These are phyloP conservation scores for Siniperca chuatsi DNA, from an alignment of 2,113 vertebrate genomes.

Conservation along the genomic window DNA sequence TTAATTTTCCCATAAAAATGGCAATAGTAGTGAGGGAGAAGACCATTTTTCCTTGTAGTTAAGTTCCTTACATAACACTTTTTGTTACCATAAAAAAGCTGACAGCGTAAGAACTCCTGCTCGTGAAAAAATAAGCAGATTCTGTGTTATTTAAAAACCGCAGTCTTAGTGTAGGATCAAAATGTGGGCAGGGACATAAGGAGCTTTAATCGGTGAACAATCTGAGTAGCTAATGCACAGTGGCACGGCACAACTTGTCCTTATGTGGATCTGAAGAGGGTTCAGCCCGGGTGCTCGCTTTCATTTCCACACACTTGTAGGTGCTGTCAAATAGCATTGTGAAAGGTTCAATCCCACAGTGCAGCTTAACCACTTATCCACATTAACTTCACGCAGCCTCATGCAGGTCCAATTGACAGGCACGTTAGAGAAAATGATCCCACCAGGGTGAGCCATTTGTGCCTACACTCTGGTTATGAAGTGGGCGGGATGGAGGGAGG, in stretches of 20 bases:
- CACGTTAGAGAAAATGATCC: constrained; percentile 22
- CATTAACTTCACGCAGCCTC: constrained; percentile 11
- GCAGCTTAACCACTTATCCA: constrained; percentile 49
- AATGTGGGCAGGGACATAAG: constrained; percentile 54
- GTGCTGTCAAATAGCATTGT: constrained; percentile 47
- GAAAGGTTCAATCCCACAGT: constrained; percentile 37
- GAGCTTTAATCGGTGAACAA: constrained; percentile 54
- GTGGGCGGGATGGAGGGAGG: not conserved
- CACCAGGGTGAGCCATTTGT: constrained; percentile 16
- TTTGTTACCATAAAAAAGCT: constrained; percentile 47
- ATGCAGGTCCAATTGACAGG: constrained; percentile 23
- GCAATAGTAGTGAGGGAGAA: constrained; percentile 11
- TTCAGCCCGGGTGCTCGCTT: constrained; percentile 15
- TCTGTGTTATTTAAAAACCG: constrained; percentile 59
- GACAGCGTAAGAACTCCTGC: constrained; percentile 28
- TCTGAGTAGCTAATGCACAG: constrained; percentile 52
- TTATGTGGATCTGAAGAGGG: constrained; percentile 33
- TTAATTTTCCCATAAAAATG: constrained; percentile 58
- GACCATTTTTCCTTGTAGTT: constrained; percentile 41
- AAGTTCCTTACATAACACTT: constrained; percentile 47
- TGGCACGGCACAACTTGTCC: constrained; percentile 36
- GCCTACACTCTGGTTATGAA: not conserved
- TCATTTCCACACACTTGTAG: constrained; percentile 33
- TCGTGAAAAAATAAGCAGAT: constrained; percentile 60
- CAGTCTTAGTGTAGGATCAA: constrained; percentile 41